Evolutionary conservation across 35 echinoderm and acorn worm genomes (phyloP), one percentile per base, ranked within the genome.

Genomic region (Apostichopus parvimensis): DNA sequence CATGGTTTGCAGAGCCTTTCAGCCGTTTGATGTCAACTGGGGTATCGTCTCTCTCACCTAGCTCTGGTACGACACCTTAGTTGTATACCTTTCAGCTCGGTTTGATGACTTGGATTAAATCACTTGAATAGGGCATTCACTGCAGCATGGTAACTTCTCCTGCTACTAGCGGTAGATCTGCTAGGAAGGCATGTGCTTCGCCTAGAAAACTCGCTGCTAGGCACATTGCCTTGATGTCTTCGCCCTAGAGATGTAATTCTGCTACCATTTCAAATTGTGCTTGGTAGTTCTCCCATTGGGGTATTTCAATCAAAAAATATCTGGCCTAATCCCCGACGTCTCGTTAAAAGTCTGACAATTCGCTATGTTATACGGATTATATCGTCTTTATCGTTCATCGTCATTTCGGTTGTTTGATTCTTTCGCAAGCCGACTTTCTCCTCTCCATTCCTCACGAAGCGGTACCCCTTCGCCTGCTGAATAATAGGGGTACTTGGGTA

Each of bases 241-340:
- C 34, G 34, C 34, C 34, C 34, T 3, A 73, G 23, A 22, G 34
- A 22, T 89, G 4, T 25, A 75, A 75, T 23, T 68, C 87, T 14
- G 17, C n/a, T 22, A 89, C 24, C 5, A 89, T 3, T 73, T 89
- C 87, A 89, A 89, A 89, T 73, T 89, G 87, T 12, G 68, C 68
- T 15, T 7, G 4, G 52, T 70, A 89, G 87, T 89, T 68, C 53
- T 89, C 86, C 86, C 62, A 89, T 21, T 21, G 64, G 64, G 11
- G 25, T 20, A 2, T 0, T 88, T 68, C 26, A 0, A 73, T 89
- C 66, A 17, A 17, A 26, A 89, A 0, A 14, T 0, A 4, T 57
- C 82, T 1, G 82, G 82, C 15, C 78, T 5, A 34, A 80, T 80
- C 78, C 62, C 0, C 62, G 62, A 66, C 15, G 62, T 66, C 1